Base-by-base conservation (phyloP, 2,888 invertebrate species). In the Campoletis raptor region DNA sequence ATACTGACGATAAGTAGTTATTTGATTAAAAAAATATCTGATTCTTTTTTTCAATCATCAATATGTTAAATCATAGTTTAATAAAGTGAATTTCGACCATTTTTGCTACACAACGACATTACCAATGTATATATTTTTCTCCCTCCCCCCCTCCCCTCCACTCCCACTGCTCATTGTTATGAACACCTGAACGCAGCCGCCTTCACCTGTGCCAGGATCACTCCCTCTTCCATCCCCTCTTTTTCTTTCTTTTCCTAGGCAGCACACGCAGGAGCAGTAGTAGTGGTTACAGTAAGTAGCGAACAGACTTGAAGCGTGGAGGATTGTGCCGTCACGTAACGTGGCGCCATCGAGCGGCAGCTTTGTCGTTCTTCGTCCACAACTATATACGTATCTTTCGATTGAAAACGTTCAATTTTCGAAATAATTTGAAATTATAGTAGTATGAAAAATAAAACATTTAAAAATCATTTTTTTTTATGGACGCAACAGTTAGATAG, bases 261-360 rank as follows among this genome's bases (percentile, higher is more conserved):
- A 67, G 67, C 57, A 36, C 78, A 81, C 83, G 86, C 82, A 87
- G 70, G 40, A 45, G 80, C 74, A 70, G 64, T 54, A 37, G 79
- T 74, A 52, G 69, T 78, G 70, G 82, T 82, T 82, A 77, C 57
- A 37, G 73, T 73, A 83, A 87, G 84, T 72, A 79, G 84, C 42
- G 76, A 76, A 66, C 81, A 76, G 84, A 82, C 74, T 61, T 79
- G 70, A 45, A 86, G 73, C 80, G 73, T 66, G 79, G 67, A 77
- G 80, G 81, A 83, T 83, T 76, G 74, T 77, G 74, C 85, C 81
- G 90, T 92, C 90, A 91, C 92, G 90, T 89, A 86, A 61, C 66
- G 89, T 92, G 93, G 90, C 90, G 94, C 92, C 93, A 92, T 90
- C 93, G 90, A 85, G 81, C 88, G 91, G 83, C 86, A 77, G 82